Conservation (phyloP, 2,888 invertebrate genomes). For the Rhagium mordax region DNA sequence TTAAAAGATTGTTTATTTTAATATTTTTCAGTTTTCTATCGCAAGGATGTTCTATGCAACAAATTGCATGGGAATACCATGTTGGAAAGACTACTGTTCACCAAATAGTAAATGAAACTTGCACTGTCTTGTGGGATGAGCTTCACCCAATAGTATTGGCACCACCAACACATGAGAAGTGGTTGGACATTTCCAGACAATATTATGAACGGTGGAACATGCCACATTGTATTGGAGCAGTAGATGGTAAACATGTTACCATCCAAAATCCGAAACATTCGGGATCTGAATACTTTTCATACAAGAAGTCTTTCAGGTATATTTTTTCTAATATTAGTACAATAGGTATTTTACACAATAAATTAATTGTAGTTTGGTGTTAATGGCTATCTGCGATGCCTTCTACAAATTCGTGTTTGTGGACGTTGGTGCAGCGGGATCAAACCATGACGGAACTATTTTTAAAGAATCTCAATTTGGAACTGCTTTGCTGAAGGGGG, state of each 20-base stretch:
- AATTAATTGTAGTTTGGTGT: no score
- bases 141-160: neutral
- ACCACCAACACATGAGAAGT: neutral
- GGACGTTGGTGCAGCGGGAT: neutral
- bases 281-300: no score
- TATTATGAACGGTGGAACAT: neutral
- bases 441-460: neutral
- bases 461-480: neutral
- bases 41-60: neutral
- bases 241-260: neutral
- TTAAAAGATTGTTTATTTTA: neutral
- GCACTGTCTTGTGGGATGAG: neutral
- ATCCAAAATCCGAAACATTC: neutral
- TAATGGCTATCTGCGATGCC: neutral
- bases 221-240: neutral
- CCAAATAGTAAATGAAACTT: neutral
- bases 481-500: neutral
- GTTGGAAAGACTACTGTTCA: neutral
- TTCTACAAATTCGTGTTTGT: neutral
- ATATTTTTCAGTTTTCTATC: neutral
- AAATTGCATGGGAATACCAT: neutral
- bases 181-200: neutral
- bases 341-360: no score
- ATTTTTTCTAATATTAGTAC: neutral
- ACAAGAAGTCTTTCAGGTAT: neutral